Evolutionary conservation across 1,140 invertebrate species (phyloP).

Genomic region (Homalodisca vitripennis): DNA sequence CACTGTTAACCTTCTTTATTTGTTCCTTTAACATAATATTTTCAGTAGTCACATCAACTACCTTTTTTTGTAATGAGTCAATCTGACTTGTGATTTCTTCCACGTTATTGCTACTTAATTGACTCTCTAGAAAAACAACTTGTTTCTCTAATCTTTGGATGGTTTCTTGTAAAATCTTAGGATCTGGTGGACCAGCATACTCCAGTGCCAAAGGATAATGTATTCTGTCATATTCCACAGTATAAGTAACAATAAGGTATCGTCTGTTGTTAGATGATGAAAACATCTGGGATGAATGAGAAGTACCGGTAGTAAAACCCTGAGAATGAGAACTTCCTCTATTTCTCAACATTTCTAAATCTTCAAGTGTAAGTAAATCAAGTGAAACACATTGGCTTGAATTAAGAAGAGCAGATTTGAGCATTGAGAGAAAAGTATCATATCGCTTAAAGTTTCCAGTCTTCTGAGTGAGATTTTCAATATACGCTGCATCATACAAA

Average conservation of each 20-base stretch:
- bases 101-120: background rate
- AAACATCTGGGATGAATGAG: conserved; percentile 24
- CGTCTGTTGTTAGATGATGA: conserved; percentile 41
- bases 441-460: conserved; percentile 45
- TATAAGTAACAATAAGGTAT: conserved; percentile 51
- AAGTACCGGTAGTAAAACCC: conserved; percentile 32
- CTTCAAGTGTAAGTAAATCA: conserved; percentile 49
- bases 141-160: conserved; percentile 51
- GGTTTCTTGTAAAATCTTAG: conserved; percentile 50
- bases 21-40: conserved; percentile 13
- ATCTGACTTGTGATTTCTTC: background rate
- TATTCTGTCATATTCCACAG: conserved; percentile 52
- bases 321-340: conserved; percentile 35
- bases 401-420: conserved; percentile 42
- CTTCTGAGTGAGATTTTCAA: conserved; percentile 43
- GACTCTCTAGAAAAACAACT: conserved; percentile 40
- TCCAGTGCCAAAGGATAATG: conserved; percentile 54
- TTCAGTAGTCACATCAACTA: background rate
- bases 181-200: conserved; percentile 53
- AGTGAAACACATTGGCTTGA: conserved; percentile 48
- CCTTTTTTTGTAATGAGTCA: conserved; percentile 15
- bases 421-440: conserved; percentile 43
- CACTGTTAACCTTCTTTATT: background rate
- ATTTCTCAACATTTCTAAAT: conserved; percentile 46
- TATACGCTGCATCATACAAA: conserved; percentile 48